Base-by-base conservation (phyloP, 2,888 invertebrate species). In the Pseudococcus viburni region DNA sequence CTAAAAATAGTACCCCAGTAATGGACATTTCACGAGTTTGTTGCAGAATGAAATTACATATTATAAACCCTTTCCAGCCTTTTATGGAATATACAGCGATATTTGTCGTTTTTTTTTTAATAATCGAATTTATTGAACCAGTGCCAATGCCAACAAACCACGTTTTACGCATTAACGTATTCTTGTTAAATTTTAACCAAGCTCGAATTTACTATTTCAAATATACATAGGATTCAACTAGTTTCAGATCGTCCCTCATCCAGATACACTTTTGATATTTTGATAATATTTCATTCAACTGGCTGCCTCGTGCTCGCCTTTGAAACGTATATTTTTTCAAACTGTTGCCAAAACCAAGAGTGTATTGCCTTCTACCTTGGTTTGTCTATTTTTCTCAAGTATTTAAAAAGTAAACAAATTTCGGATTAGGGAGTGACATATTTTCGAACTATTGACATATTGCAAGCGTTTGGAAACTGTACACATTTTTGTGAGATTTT, bases 41-140 rank as follows among this genome's bases (percentile, higher is more conserved):
- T n/a, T 8, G 46, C 22, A n/a, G 42, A 26, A 80, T 8, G 26
- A 33, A 80, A 42, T 80, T 19, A 80, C n/a, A 15, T 22, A 77
- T 33, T 39, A 80, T 80, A 33, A 42, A 80, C 17, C n/a, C 17
- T 46, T 80, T n/a, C 42, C 5, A 8, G 42, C 80, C 80, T 80
- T 80, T 80, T 80, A 80, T 80, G 42, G 80, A 80, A 80, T 42
- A 80, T 80, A 80, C 19, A 6, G 9, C 80, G n/a, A 80, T 5
- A 3, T 42, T 80, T 80, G 80, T 80, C 42, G 17, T 12, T 42
- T 80, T n/a, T 80, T 80, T 46, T 46, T 73, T 42, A 80, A 80
- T 80, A 42, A 80, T 80, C 42, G n/a, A 80, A 80, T n/a, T 80
- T 80, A 80, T 80, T 80, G 80, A 80, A 80, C 80, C 17, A 42